Evolutionary conservation across 2,888 invertebrate genomes (phyloP).

Genomic region (Caenorhabditis angaria): DNA sequence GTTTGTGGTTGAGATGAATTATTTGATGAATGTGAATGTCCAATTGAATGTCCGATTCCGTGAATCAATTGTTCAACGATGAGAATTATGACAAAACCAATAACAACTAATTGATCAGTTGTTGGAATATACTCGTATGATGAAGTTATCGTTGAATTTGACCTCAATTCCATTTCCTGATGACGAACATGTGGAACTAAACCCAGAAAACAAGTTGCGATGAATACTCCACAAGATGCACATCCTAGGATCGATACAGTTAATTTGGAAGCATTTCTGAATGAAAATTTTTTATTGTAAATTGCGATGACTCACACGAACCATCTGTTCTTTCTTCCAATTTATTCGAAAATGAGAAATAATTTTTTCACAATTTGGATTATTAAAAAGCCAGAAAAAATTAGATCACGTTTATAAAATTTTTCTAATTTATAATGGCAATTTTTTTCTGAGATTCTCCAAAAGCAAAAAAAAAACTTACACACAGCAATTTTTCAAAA

Average conservation of each 20-base stretch:
- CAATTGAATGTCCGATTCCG: conserved; percentile 34
- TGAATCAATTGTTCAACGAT: conserved; percentile 62
- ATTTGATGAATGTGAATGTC: conserved; percentile 22
- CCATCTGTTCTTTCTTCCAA: conserved; percentile 6
- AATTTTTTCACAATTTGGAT: conserved; percentile 1
- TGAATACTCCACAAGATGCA: conserved; percentile 77
- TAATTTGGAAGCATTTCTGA: conserved; percentile 31
- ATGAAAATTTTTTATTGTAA: not conserved
- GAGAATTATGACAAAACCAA: conserved; percentile 67
- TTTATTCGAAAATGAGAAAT: not conserved
- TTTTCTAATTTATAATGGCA: not conserved
- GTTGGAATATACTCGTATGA: conserved; percentile 24
- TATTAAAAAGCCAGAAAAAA: not conserved
- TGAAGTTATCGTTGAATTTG: conserved; percentile 17
- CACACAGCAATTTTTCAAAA: conserved; percentile 38
- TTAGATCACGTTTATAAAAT: not conserved
- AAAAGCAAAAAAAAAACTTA: too few relatives aligned
- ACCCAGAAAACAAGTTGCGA: conserved; percentile 77
- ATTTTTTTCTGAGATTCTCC: too few relatives aligned
- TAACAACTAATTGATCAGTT: conserved; percentile 63
- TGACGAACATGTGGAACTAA: conserved; percentile 75
- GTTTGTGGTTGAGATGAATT: conserved; percentile 19
- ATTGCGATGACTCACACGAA: too few relatives aligned
- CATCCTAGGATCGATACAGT: conserved; percentile 72
- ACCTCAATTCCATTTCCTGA: conserved; percentile 54